A percentile compares a stretch with the other conserved stretches of the same genome.
These are phyloP conservation scores for Sturmia bella DNA, from an alignment of 2,888 invertebrate genomes.

Conservation along the genomic window DNA sequence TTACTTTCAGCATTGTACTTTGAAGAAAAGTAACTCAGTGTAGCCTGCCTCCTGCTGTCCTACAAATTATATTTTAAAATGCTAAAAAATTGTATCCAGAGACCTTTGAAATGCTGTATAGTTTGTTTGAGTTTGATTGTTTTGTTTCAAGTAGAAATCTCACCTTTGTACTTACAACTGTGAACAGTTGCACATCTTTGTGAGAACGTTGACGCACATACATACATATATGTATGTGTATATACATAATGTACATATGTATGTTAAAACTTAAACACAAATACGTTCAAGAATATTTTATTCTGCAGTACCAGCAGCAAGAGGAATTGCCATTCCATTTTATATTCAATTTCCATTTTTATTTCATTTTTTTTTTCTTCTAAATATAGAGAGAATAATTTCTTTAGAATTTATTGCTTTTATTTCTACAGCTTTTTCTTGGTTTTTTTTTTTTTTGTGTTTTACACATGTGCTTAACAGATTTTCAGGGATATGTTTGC, in stretches of 20 bases:
- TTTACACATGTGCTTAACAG: slow-evolving; percentile 63
- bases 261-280: background rate
- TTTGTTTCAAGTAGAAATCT: background rate
- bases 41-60: too few species aligned
- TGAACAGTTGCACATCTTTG: background rate
- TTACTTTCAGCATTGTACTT: too few species aligned
- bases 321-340: slow-evolving; percentile 48
- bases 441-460: slow-evolving; percentile 11
- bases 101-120: too few species aligned
- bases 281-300: background rate
- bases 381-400: slow-evolving; percentile 14
- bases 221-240: too few species aligned
- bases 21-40: too few species aligned
- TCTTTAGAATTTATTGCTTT: slow-evolving; percentile 47
- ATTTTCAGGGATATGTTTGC: slow-evolving; percentile 56
- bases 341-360: slow-evolving; percentile 38
- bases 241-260: background rate
- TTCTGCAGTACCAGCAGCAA: slow-evolving; percentile 1
- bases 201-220: too few species aligned
- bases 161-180: background rate
- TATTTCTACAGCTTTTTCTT: background rate
- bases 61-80: too few species aligned
- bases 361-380: background rate
- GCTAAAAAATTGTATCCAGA: too few species aligned
- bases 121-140: background rate